Percentiles rank a stretch among this genome's conserved stretches.
Conservation (phyloP, 2,888 invertebrate species). For the Stenchaetothrips biformis region DNA sequence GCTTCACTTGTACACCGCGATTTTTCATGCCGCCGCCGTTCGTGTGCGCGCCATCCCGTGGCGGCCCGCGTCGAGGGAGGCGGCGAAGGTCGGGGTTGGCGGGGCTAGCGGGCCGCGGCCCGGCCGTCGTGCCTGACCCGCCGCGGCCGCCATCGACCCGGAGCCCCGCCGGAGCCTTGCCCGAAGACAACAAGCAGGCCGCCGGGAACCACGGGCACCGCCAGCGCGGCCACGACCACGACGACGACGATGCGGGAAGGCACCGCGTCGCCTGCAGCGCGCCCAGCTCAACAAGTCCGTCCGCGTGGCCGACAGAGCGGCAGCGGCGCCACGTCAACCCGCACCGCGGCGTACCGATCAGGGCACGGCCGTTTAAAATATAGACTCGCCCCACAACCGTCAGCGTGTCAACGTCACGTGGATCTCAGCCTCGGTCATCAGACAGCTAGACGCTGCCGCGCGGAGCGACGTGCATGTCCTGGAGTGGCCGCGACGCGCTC, state of each 20-base stretch:
- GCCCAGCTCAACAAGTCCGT: no score
- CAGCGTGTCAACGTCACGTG: no score
- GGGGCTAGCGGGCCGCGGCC: conserved; percentile 33
- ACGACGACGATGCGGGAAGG: background rate
- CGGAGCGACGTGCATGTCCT: no score
- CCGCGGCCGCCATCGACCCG: conserved; percentile 34
- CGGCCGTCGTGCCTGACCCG: conserved; percentile 31
- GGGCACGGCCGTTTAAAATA: no score
- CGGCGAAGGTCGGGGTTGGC: conserved; percentile 47
- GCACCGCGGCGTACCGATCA: no score
- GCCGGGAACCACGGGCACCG: conserved; percentile 9
- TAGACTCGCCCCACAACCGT: no score
- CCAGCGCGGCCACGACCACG: conserved; percentile 28
- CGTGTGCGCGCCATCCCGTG: conserved; percentile 42
- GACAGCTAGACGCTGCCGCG: no score
- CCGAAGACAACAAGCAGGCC: background rate
- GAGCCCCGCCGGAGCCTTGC: conserved; percentile 27
- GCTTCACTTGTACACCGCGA: conserved; percentile 30
- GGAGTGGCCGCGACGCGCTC: background rate
- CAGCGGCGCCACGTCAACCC: no score
- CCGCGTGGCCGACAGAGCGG: no score
- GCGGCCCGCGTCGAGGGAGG: conserved; percentile 43
- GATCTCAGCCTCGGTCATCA: no score
- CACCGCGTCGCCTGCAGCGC: no score
- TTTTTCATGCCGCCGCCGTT: conserved; percentile 1